These are phyloP conservation scores for Scaeva pyrastri DNA, from an alignment of 2,888 invertebrate species.

Conservation along the genomic window DNA sequence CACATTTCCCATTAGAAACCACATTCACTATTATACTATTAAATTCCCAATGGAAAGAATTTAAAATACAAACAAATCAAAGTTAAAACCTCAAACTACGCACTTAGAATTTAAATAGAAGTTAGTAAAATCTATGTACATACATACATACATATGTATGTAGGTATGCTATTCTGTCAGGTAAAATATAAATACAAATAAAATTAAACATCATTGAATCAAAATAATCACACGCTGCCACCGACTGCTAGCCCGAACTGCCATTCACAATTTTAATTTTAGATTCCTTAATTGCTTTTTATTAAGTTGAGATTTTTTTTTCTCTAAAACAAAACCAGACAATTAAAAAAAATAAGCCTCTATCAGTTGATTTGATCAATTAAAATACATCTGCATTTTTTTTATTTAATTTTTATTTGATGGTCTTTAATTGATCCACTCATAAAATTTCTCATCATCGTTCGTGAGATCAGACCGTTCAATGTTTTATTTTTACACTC, in stretches of 20 bases:
- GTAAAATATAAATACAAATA: constrained; percentile 14
- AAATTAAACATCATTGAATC: constrained; percentile 63
- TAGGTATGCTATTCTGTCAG: constrained; percentile 3
- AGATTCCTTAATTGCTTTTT: constrained; percentile 22
- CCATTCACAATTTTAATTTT: constrained; percentile 31
- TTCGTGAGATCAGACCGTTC: constrained; percentile 19
- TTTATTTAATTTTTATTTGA: constrained; percentile 20
- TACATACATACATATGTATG: not conserved
- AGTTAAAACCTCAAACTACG: constrained; percentile 27
- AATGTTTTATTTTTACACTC: not conserved
- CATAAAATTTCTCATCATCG: constrained; percentile 32
- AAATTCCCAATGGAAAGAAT: not conserved
- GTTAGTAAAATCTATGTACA: constrained; percentile 8
- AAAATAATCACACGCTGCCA: constrained; percentile 41
- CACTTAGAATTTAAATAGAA: constrained; percentile 34
- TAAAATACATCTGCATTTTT: constrained; percentile 16
- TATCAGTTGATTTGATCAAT: constrained; percentile 16
- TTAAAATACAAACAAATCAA: not conserved
- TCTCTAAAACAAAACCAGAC: not conserved
- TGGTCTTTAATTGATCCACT: constrained; percentile 50
- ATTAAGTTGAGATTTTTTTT: constrained; percentile 8
- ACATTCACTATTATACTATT: not conserved
- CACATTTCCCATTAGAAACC: not conserved
- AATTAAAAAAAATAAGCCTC: constrained; percentile 23
- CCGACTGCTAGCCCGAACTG: not conserved